Conservation (phyloP, 2,797 vertebrate species). For the Fringilla coelebs region DNA sequence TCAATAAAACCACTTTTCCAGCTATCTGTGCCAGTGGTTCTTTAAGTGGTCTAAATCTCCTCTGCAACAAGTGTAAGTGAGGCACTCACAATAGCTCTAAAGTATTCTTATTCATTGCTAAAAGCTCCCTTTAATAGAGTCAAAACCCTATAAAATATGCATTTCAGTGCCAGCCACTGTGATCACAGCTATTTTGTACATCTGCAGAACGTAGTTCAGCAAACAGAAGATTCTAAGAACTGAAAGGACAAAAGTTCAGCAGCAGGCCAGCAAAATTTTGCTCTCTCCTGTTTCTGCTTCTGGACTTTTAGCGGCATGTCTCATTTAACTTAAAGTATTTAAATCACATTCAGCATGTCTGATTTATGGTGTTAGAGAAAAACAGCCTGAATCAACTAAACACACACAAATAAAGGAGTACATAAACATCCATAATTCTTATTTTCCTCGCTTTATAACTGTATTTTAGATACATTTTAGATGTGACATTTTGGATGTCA, state of each 20-base stretch:
- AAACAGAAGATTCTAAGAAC: not conserved
- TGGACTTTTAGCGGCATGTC: not conserved
- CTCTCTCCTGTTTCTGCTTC: not conserved
- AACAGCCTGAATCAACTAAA: not conserved
- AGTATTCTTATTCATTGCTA: not conserved
- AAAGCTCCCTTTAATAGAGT: not conserved
- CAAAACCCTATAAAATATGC: not conserved
- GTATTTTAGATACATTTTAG: not conserved
- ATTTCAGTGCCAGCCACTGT: not conserved
- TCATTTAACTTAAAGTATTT: not conserved
- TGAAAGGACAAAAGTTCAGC: not conserved
- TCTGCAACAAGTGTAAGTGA: not conserved
- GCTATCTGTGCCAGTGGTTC: not conserved
- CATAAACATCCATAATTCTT: not conserved
- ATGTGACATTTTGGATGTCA: not conserved
- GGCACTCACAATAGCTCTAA: not conserved
- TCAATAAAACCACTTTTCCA: not conserved
- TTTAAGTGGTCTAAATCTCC: not conserved
- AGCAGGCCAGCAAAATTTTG: not conserved
- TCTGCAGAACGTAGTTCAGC: not conserved
- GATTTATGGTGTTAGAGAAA: rapidly evolving
- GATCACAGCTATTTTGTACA: not conserved
- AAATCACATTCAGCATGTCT: not conserved
- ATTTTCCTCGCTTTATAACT: not conserved
- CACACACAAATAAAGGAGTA: not conserved